Percentiles rank a stretch among this genome's conserved stretches.
These are phyloP conservation scores for Elegia similella DNA, from an alignment of 2,888 invertebrate species.

Conservation along the genomic window DNA sequence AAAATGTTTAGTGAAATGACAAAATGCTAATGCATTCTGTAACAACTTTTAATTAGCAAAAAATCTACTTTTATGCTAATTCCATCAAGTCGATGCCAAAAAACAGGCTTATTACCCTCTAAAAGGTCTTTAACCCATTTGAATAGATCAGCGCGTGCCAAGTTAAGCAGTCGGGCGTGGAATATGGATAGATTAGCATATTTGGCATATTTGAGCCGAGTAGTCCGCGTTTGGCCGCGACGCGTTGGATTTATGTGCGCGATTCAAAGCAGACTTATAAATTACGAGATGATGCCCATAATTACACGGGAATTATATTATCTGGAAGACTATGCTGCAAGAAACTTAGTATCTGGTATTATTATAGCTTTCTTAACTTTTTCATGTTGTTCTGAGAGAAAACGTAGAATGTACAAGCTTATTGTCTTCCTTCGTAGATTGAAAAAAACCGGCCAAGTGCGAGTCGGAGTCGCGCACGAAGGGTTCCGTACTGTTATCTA, in stretches of 20 bases:
- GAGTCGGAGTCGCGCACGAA: no score
- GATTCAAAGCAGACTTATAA: constrained; percentile 4
- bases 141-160: constrained; percentile 4
- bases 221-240: neutral
- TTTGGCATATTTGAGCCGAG: constrained; percentile 9
- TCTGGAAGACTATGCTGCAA: neutral
- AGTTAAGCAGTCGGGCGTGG: constrained; percentile 6
- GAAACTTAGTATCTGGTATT: no score
- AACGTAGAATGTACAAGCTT: no score
- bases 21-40: no score
- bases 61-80: neutral
- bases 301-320: neutral
- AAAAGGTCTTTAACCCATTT: neutral
- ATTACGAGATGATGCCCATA: neutral
- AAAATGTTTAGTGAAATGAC: no score
- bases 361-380: no score
- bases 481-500: no score
- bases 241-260: constrained; percentile 9
- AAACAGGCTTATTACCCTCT: constrained; percentile 2
- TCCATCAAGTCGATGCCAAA: neutral
- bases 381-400: no score
- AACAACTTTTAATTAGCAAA: neutral
- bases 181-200: constrained; percentile 19
- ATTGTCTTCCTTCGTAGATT: no score
- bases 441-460: no score